Conservation (phyloP, 2,797 vertebrate species). For the Rhincodon typus region DNA sequence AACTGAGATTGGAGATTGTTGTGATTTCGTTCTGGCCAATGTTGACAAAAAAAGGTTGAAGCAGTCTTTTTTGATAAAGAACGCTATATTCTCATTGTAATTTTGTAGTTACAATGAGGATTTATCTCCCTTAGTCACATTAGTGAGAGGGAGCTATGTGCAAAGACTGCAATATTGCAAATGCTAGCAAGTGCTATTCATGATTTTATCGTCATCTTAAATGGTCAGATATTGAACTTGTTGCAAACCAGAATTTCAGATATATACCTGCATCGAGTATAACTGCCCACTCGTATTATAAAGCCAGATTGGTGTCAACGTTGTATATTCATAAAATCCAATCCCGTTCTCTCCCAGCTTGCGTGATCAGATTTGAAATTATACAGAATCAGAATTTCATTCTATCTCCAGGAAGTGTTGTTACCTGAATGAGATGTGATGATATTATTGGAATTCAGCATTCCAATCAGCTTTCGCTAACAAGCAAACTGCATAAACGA, state of each 20-base stretch:
- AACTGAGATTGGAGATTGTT: not conserved
- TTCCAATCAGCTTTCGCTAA: not conserved
- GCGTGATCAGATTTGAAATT: no score
- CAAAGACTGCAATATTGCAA: not conserved
- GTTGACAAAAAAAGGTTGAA: not conserved
- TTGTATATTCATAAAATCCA: not conserved
- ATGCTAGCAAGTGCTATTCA: not conserved
- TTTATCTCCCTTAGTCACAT: not conserved
- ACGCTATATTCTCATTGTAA: not conserved
- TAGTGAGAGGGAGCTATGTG: not conserved
- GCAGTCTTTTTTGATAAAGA: not conserved
- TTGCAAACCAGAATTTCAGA: constrained; percentile 1
- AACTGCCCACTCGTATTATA: not conserved
- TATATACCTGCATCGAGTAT: not conserved
- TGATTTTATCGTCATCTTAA: not conserved
- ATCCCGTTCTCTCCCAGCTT: not conserved
- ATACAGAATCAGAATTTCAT: not conserved
- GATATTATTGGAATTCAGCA: not conserved
- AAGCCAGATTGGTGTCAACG: not conserved
- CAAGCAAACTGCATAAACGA: not conserved
- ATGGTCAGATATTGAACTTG: not conserved
- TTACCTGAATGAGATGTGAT: constrained; percentile 3
- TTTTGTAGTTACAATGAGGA: not conserved
- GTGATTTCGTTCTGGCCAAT: not conserved
- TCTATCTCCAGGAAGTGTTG: not conserved